Conservation (phyloP, 2,888 invertebrate genomes). For the Erynnis tages region DNA sequence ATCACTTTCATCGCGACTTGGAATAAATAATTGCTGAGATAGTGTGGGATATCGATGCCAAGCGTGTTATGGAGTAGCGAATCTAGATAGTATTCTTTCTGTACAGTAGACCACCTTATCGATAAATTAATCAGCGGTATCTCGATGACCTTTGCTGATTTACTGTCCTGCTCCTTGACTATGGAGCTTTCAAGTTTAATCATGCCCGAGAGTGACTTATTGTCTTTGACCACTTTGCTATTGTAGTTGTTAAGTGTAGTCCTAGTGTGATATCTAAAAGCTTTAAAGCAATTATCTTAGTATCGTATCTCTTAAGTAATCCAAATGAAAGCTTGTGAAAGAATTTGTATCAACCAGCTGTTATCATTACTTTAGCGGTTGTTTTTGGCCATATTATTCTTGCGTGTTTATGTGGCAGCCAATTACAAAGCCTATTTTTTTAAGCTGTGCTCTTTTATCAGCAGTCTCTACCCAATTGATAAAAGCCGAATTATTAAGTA, state of each 20-base stretch:
- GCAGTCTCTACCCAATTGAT: too few relatives aligned
- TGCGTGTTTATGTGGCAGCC: too few relatives aligned
- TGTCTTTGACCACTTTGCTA: slow-evolving; percentile 16
- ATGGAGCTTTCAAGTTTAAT: slow-evolving; percentile 19
- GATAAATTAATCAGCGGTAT: slow-evolving; percentile 19
- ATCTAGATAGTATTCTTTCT: slow-evolving; percentile 21
- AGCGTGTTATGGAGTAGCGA: slow-evolving; percentile 13
- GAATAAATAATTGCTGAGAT: slow-evolving; percentile 22
- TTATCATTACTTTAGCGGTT: too few relatives aligned
- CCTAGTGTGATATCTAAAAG: slow-evolving; percentile 1
- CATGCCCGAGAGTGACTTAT: slow-evolving; percentile 20
- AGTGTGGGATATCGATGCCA: slow-evolving; percentile 14
- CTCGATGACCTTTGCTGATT: slow-evolving; percentile 26
- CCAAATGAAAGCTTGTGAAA: neutral
- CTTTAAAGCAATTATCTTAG: neutral
- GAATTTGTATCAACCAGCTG: neutral
- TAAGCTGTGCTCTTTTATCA: too few relatives aligned
- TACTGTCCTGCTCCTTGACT: slow-evolving; percentile 4
- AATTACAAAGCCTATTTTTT: too few relatives aligned
- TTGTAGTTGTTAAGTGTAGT: slow-evolving; percentile 11
- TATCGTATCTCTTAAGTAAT: neutral
- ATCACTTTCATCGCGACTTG: slow-evolving; percentile 26
- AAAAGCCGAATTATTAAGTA: too few relatives aligned
- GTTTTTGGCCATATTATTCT: too few relatives aligned
- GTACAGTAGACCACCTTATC: slow-evolving; percentile 14